Evolutionary conservation across 2,888 invertebrate species (phyloP), one percentile per base, ranked within the genome.

Genomic region (Rhorus exstirpatorius): DNA sequence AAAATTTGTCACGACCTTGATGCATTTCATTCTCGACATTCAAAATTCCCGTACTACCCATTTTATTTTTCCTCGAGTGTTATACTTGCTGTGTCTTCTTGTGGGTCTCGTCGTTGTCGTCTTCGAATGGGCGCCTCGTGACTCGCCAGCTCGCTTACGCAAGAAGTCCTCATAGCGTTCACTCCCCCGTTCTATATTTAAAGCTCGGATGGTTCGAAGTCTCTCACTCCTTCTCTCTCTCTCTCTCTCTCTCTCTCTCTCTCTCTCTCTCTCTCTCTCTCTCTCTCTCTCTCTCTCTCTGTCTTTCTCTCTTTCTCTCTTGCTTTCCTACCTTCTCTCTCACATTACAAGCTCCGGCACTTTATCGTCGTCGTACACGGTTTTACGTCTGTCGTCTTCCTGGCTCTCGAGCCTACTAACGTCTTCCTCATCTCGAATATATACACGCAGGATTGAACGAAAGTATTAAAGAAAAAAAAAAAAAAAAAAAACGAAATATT

Each of bases 181-280:
- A 74, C 87, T 87, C 84, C 84, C 79, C 80, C 79, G 77, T 86
- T 86, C 86, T 86, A 87, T 87, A 86, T 86, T 86, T 86, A 87
- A 85, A 71, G 72, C 83, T 71, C 63, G 70, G 58, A 63, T 58
- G 24, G 35, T 77, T 63, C 78, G 84, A 82, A 51, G 70, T 78
- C 71, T 81, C 79, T 74, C 68, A 38, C 19, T 71, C 14, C 67
- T 65, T 71, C 53, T 65, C 80, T 70, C 53, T 55, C 65, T 55
- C 65, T 51, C 55, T 53, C 10, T 78, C 74, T 55, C 67, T 80
- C 63, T 58, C 58, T 77, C 79, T 76, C 68, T 60, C 7, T 67
- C 77, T 61, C 46, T 65, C 51, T 68, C 19, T 68, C 71, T 24
- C 78, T 35, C 35, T 46, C 71, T 70, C 71, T 55, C 19, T 41